Base-by-base conservation (phyloP, 2,888 invertebrate species). In the Drosophila tanythrix region DNA sequence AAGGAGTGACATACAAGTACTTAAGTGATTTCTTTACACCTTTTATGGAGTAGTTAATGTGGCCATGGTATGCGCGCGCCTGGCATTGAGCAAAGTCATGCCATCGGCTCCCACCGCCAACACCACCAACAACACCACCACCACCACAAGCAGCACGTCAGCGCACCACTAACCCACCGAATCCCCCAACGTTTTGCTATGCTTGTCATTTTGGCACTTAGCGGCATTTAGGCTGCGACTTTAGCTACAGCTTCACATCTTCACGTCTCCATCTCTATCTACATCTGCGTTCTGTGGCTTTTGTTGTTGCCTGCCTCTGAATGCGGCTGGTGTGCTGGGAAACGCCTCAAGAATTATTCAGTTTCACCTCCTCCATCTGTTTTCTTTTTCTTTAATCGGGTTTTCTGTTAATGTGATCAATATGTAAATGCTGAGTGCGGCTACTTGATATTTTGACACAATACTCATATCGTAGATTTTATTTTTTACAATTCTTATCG, bases 1-100 rank as follows among this genome's bases (percentile, higher is more conserved):
- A 83, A 89, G 86, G 90, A 87, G 88, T 85, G 90, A 87, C 88
- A 89, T 89, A 85, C 90, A 89, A 87, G 87, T 89, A 89, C 90
- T 87, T 89, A 87, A 86, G 86, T 86, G 86, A 86, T 86, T 89
- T 88, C 88, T 89, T 86, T 83, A 86, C 85, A 86, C 89, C 89
- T 89, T 86, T 86, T 89, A 89, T 86, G 86, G 86, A 82, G 88
- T 89, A 89, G 90, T 89, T 89, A 89, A 89, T 88, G 88, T 88
- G 90, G 73, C 75, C 80, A 77, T 82, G 82, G 89, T 89, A 87
- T 89, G 85, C 78, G 78, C 78, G 74, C 80, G 83, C 73, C 74
- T 67, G 81, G 70, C 85, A 87, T 86, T 89, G 79, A 83, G 86
- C 90, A 70, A 74, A 85, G 85, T 85, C 85, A 85, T 85, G 82